Evolutionary conservation across 2,797 vertebrate genomes (phyloP), one percentile per base, ranked within the genome.

Genomic region (Coccyzus lansbergi): DNA sequence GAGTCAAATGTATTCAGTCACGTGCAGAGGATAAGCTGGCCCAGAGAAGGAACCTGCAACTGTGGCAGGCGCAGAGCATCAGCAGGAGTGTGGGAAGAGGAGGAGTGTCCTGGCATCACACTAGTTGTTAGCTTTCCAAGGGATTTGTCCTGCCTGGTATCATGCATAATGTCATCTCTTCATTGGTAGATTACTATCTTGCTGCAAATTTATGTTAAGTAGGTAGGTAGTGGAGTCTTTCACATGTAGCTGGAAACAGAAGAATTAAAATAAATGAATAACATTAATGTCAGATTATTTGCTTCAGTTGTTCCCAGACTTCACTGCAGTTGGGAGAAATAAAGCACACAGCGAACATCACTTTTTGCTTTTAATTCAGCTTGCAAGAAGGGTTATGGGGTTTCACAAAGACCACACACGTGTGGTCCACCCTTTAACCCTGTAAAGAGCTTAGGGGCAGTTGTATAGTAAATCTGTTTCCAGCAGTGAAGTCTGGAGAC

Each of bases 261-360:
- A 80, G 55, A 78, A 81, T 84, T 90, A 63, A 72, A 92, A 85
- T 59, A 90, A 90, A 76, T 67, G 4, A 92, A 38, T 78, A 38
- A 36, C 44, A 24, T 76, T 70, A 56, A 12, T 52, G 38, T n/a
- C 93, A 74, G 63, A 49, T 87, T 80, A 67, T 92, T 67, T 77
- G 63, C 84, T 75, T 93, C 31, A 28, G 60, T 92, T 82, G 55
- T 70, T 79, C 25, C 34, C 58, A 75, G 80, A 28, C 36, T 75
- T 83, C 12, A n/a, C 22, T 72, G 60, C 20, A 38, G 34, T 6
- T 62, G 29, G 58, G 24, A 81, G 29, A 71, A 90, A 60, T 40
- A 78, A 93, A 86, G 21, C 40, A 60, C 2, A 0, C n/a, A 29
- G 29, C 38, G 40, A 82, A 10, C 20, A 60, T 46, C 33, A 52